Conservation (phyloP, 2,113 vertebrate species). For the Myanophis thanlyinensis region DNA sequence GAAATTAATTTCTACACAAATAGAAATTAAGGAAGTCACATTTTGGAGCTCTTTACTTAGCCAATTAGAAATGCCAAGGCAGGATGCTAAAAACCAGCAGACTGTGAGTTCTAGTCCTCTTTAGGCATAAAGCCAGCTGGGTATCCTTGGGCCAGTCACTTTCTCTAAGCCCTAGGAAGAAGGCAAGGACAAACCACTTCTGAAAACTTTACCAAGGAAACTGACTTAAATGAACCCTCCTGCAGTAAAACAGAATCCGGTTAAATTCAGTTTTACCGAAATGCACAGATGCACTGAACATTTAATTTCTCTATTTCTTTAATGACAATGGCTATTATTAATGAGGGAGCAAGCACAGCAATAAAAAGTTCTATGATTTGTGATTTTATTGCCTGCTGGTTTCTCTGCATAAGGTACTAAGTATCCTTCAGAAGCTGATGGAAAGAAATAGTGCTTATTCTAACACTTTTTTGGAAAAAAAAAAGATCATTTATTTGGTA, state of each 20-base stretch:
- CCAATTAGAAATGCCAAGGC: background rate
- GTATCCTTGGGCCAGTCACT: background rate
- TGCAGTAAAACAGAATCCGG: background rate
- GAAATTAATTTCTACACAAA: background rate
- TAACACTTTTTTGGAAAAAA: background rate
- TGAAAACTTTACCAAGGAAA: background rate
- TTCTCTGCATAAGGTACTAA: background rate
- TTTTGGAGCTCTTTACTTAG: background rate
- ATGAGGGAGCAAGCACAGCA: background rate
- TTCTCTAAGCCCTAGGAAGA: background rate
- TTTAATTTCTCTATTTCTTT: background rate
- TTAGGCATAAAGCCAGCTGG: background rate
- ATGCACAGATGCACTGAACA: background rate
- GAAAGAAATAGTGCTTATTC: background rate
- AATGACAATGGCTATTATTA: background rate
- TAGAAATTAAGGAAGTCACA: background rate
- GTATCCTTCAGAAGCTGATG: background rate
- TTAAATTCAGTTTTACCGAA: background rate
- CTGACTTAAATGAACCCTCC: background rate
- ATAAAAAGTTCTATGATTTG: background rate
- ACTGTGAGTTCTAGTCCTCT: background rate
- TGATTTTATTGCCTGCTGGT: background rate
- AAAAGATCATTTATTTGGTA: background rate
- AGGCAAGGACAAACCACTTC: background rate
- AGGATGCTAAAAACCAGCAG: background rate